Evolutionary conservation across 2,113 vertebrate species (phyloP).

Genomic region (Erythrocebus patas): DNA sequence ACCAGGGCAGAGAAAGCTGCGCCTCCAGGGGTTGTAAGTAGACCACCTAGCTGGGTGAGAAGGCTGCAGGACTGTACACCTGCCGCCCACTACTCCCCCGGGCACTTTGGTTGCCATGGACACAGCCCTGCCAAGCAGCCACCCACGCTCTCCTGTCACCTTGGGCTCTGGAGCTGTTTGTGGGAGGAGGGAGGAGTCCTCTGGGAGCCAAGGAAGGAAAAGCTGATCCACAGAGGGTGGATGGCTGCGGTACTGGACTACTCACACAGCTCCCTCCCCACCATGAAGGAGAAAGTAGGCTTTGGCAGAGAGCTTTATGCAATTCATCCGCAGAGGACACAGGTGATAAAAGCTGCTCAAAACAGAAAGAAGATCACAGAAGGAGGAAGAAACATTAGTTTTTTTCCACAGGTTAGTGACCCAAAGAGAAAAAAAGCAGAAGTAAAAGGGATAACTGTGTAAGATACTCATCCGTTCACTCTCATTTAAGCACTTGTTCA

Average conservation of each 20-base stretch:
- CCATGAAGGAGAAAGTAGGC: background rate
- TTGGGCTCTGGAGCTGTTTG: background rate
- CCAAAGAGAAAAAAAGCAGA: background rate
- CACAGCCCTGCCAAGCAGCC: constrained; percentile 50
- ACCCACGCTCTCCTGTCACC: constrained; percentile 38
- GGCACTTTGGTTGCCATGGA: constrained; percentile 39
- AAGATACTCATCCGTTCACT: background rate
- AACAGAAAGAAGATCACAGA: background rate
- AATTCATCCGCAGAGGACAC: background rate
- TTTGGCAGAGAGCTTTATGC: background rate
- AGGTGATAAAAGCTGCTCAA: background rate
- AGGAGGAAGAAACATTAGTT: background rate
- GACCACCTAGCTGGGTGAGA: background rate
- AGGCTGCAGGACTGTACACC: background rate
- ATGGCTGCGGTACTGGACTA: background rate
- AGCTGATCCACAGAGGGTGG: background rate
- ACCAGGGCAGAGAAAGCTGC: no score
- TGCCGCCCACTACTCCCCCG: background rate
- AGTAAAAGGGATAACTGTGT: background rate
- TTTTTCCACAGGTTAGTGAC: background rate
- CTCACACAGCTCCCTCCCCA: background rate
- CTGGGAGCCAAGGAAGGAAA: background rate
- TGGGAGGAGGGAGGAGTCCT: background rate
- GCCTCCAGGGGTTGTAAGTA: background rate
- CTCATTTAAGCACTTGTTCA: background rate